Conservation (phyloP, 2,113 vertebrate species). For the Myocastor coypus region DNA sequence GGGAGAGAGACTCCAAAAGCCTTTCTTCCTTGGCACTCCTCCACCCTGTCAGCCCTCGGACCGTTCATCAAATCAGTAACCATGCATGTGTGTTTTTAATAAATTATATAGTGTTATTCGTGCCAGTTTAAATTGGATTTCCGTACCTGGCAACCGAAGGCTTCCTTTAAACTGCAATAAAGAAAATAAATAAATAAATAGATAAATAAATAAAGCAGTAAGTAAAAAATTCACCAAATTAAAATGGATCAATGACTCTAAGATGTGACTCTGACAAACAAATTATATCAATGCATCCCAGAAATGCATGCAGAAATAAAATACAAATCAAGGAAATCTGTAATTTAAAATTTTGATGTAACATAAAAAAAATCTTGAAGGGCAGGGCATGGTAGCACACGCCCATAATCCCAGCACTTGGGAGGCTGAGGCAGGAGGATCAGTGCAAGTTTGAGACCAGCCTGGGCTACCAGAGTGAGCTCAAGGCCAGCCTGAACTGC, state of each 20-base stretch:
- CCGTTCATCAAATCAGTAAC: background rate
- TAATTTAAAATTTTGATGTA: background rate
- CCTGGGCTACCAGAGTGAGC: too few relatives aligned
- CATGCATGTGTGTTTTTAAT: background rate
- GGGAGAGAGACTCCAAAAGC: too few relatives aligned
- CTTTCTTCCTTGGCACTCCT: fast-evolving
- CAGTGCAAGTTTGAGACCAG: too few relatives aligned
- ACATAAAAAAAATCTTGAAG: background rate
- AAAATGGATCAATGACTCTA: background rate
- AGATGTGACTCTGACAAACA: background rate
- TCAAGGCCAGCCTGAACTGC: too few relatives aligned
- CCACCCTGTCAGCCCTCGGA: fast-evolving
- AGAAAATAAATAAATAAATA: background rate
- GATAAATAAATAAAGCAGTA: background rate
- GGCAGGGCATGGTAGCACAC: too few relatives aligned
- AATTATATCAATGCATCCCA: background rate
- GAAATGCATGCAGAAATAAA: background rate
- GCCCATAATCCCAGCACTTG: too few relatives aligned
- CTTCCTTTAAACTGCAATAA: background rate
- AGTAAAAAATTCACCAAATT: background rate
- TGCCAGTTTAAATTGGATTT: background rate
- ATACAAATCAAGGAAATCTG: background rate
- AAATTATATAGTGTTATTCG: background rate
- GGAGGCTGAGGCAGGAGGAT: too few relatives aligned
- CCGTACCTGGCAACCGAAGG: background rate